phyloP scores from a whole-genome alignment of 2,888 invertebrate genomes.

The Ophion obscuratus region DNA sequence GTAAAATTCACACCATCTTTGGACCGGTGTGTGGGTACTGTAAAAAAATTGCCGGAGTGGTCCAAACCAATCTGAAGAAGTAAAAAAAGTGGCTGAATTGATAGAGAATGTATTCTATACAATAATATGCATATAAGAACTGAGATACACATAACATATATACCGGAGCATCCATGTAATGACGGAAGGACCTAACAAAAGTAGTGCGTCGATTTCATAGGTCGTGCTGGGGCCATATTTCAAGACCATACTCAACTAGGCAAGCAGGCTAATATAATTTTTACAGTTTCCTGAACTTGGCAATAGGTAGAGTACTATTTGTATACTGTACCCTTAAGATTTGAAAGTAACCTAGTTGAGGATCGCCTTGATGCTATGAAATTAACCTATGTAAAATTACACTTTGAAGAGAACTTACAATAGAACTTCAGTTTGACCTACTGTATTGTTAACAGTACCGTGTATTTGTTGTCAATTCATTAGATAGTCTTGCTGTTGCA shows the following conservation, averaged over 20 bases:
- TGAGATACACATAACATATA: neutral
- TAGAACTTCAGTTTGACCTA: constrained; percentile 7
- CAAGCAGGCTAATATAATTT: neutral
- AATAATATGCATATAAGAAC: neutral
- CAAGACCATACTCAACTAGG: constrained; percentile 5
- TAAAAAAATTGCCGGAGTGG: neutral
- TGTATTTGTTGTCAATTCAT: neutral
- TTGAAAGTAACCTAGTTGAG: constrained; percentile 2
- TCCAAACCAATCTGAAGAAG: constrained; percentile 9
- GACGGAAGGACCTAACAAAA: constrained; percentile 2
- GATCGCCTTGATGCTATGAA: constrained; percentile 15
- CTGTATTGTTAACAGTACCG: neutral
- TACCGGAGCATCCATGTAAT: constrained; percentile 1
- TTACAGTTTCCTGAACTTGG: neutral
- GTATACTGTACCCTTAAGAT: neutral
- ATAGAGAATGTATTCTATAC: constrained; percentile 3
- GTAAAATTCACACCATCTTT: neutral
- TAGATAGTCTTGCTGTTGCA: constrained; percentile 7
- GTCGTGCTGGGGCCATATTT: constrained; percentile 5
- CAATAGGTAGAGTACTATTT: constrained; percentile 9
- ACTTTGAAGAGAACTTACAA: constrained; percentile 9
- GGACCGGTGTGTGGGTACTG: constrained; percentile 7
- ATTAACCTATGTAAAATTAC: neutral
- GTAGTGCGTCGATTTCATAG: constrained; percentile 6
- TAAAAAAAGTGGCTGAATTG: constrained; percentile 3